Percentiles rank a stretch among this genome's conserved stretches.
Conservation (phyloP, 2,888 invertebrate species). For the Aleiodes leptofemur region DNA sequence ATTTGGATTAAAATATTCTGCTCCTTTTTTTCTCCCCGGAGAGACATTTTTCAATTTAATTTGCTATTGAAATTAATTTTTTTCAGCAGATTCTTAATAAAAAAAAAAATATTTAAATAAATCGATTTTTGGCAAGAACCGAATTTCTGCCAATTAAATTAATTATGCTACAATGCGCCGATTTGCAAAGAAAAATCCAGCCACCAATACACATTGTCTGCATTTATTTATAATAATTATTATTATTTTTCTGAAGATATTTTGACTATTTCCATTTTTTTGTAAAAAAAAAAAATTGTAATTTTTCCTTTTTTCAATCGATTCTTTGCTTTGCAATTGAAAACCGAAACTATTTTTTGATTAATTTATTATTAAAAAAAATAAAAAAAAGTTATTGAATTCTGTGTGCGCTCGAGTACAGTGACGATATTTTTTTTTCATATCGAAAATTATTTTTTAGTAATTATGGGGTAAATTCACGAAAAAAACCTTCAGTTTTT, state of each 20-base stretch:
- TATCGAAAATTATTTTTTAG: too few relatives aligned
- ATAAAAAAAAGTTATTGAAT: constrained; percentile 59
- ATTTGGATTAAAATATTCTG: too few relatives aligned
- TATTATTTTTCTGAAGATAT: neutral
- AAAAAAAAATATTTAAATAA: constrained; percentile 32
- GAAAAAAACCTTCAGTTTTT: too few relatives aligned
- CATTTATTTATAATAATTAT: constrained; percentile 69
- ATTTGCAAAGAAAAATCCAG: constrained; percentile 69
- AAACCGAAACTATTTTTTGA: too few relatives aligned
- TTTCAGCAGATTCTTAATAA: too few relatives aligned
- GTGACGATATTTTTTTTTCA: too few relatives aligned
- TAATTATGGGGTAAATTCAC: too few relatives aligned
- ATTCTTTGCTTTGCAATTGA: too few relatives aligned
- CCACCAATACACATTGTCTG: constrained; percentile 83
- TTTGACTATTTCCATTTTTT: neutral
- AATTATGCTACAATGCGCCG: constrained; percentile 62
- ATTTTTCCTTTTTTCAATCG: neutral
- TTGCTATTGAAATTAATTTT: neutral
- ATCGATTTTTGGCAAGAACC: too few relatives aligned
- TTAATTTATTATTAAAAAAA: constrained; percentile 52
- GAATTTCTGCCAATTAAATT: constrained; percentile 35
- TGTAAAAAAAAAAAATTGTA: neutral
- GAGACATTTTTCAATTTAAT: too few relatives aligned
- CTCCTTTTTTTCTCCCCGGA: too few relatives aligned
- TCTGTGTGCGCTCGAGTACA: too few relatives aligned